Base-by-base conservation (phyloP, 2,888 invertebrate species). In the Abrostola triplasia region DNA sequence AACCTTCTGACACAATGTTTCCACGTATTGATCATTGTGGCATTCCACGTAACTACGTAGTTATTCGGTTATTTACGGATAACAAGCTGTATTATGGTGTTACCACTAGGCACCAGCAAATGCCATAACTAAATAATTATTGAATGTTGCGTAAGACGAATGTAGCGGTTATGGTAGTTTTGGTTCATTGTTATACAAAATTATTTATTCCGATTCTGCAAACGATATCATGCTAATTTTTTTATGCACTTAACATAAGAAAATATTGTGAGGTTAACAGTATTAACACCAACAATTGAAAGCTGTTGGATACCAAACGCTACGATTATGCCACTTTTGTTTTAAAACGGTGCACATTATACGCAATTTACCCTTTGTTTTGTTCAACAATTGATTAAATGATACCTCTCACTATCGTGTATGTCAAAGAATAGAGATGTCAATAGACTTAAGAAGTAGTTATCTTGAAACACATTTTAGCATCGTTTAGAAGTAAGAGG, bases 1-100 rank as follows among this genome's bases (percentile, higher is more conserved):
- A 85, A 82, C 76, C 82, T 80, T 69, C 68, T 66, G 68, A 77
- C 73, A 86, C 84, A 87, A 86, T 85, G 81, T 70, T 76, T 78
- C 77, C 73, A 80, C 69, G 78, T 80, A 67, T 77, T 75, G 76
- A 76, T 71, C 74, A 77, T 74, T 80, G 72, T 74, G 58, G 66
- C 65, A 70, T 67, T 73, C 65, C 61, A 58, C 56, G 73, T 68
- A 73, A 65, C 59, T 41, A 48, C 44, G 52, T 12, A 54, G 50
- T 48, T 61, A 61, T 64, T 66, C 37, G 54, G 50, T 61, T 69
- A 65, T 67, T 59, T 52, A 35, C 51, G 59, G 41, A 67, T 64
- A 64, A 67, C 58, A 70, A 64, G 61, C 64, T 65, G 59, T 64
- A 66, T 53, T 68, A 54, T 70, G 53, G 67, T 54, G 49, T 57